Conservation (phyloP, 92 coral and sea anemone species). For the Porites lobata region DNA sequence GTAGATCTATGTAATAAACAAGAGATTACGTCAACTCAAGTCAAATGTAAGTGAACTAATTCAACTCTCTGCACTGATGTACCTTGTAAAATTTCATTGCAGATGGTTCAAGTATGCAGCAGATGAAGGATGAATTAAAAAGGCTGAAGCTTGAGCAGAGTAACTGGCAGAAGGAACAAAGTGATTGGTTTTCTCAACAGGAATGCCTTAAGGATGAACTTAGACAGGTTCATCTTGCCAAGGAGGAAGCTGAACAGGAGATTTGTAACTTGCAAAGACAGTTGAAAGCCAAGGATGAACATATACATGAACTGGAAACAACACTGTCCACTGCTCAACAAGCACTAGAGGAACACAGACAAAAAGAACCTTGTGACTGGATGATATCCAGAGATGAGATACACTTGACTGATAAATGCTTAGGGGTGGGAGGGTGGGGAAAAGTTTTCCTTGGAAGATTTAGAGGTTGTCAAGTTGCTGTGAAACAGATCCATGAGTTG, state of each 20-base stretch:
- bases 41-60: no score
- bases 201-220: conserved; percentile 43
- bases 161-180: conserved; percentile 32
- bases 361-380: conserved; percentile 79
- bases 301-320: conserved; percentile 54
- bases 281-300: conserved; percentile 25
- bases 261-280: conserved; percentile 14
- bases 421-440: conserved; percentile 93
- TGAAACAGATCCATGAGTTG: conserved; percentile 86
- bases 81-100: not conserved
- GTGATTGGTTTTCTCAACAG: conserved; percentile 7
- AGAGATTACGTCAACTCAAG: no score
- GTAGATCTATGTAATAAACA: no score
- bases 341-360: conserved; percentile 55
- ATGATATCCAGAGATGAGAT: conserved; percentile 79
- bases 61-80: no score
- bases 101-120: conserved; percentile 17
- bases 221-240: not conserved
- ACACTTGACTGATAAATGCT: conserved; percentile 53
- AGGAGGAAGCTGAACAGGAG: conserved; percentile 27
- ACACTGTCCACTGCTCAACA: conserved; percentile 65
- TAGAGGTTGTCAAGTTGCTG: conserved; percentile 86
- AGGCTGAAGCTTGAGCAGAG: conserved; percentile 30
- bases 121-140: conserved; percentile 20
- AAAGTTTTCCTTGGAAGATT: conserved; percentile 77